Percentiles rank a stretch among this genome's conserved stretches.
Conservation (phyloP, 2,113 vertebrate genomes). For the Corythornis madagascariensis region DNA sequence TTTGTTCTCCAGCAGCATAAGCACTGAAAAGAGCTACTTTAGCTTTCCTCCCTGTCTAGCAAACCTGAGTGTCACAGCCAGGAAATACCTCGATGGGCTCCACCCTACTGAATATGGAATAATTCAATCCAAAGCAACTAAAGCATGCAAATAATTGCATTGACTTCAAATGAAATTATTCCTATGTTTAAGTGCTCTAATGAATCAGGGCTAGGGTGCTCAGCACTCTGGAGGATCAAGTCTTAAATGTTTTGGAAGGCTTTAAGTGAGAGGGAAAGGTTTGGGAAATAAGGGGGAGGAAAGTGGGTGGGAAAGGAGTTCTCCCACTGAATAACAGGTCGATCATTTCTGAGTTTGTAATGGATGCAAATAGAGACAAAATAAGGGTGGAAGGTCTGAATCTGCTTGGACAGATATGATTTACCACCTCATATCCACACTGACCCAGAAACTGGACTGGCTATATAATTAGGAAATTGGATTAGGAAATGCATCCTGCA, state of each 20-base stretch:
- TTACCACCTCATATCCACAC: neutral
- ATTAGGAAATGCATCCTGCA: neutral
- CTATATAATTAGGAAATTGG: neutral
- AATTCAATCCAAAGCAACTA: constrained; percentile 44
- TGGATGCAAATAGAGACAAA: neutral
- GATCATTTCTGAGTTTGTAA: neutral
- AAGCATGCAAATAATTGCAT: constrained; percentile 55
- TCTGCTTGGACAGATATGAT: neutral
- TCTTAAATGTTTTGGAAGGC: constrained; percentile 41
- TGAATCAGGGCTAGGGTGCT: constrained; percentile 52
- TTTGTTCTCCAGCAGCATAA: neutral
- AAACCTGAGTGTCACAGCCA: neutral
- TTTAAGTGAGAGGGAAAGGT: constrained; percentile 14
- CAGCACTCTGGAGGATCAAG: constrained; percentile 18
- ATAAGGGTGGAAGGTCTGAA: neutral
- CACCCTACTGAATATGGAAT: constrained; percentile 56
- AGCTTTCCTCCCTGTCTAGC: neutral
- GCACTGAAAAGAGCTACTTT: neutral
- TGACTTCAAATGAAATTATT: constrained; percentile 64
- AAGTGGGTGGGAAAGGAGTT: neutral
- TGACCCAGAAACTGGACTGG: neutral
- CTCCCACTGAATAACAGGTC: constrained; percentile 7
- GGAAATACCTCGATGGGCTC: neutral
- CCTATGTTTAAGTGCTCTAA: constrained; percentile 8
- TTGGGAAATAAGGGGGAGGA: constrained; percentile 48